Conservation (phyloP, 2,113 vertebrate genomes). For the Chlorodrepanis virens region DNA sequence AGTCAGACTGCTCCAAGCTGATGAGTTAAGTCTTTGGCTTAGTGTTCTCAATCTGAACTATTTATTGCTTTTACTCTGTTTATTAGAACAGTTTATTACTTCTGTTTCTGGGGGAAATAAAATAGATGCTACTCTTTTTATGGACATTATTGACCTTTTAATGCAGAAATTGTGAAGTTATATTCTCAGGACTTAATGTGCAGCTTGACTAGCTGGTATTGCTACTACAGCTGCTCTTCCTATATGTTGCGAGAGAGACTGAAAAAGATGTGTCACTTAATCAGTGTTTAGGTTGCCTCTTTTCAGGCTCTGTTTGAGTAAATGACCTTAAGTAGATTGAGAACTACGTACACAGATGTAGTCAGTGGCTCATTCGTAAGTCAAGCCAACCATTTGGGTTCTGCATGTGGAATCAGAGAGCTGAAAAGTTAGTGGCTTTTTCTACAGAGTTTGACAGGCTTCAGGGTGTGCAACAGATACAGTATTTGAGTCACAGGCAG, state of each 20-base stretch:
- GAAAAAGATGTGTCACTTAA: not conserved
- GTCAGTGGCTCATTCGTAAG: not conserved
- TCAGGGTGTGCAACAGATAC: not conserved
- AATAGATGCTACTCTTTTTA: not conserved
- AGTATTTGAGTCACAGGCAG: not conserved
- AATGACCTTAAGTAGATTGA: not conserved
- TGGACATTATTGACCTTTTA: not conserved
- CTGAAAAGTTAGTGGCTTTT: not conserved
- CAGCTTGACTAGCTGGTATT: not conserved
- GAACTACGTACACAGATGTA: not conserved
- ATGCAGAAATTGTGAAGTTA: not conserved
- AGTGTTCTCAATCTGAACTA: not conserved
- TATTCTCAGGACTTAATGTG: not conserved
- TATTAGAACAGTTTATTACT: not conserved
- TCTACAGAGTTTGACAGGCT: not conserved
- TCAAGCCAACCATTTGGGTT: not conserved
- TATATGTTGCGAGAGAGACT: not conserved
- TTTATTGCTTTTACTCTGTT: not conserved
- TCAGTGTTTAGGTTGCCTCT: not conserved
- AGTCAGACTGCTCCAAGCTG: not conserved
- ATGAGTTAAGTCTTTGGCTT: not conserved
- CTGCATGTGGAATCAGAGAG: not conserved
- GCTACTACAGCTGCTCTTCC: not conserved
- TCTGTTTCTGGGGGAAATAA: not conserved
- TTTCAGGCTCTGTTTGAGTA: not conserved